Conservation (phyloP, 2,113 vertebrate genomes). For the Chascanopsetta lugubris region DNA sequence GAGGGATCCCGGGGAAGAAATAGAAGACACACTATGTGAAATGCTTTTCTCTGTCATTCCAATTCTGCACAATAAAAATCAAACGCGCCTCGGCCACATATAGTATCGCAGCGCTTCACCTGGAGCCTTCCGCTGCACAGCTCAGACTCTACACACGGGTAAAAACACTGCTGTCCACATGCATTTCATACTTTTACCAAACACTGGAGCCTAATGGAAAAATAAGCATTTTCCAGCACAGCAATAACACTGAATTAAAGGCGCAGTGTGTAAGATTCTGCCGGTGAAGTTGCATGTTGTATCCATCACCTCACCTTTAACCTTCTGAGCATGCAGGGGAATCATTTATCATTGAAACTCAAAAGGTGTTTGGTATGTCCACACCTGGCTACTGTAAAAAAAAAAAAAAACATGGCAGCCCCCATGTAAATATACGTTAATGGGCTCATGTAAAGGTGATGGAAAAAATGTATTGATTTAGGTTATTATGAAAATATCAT, state of each 20-base stretch:
- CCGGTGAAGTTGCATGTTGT: no score
- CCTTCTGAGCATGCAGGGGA: no score
- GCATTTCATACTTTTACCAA: conserved; percentile 38
- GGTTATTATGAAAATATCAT: no score
- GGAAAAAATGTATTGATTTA: no score
- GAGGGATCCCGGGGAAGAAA: conserved; percentile 75
- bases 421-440: no score
- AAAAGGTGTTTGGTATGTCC: no score
- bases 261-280: background rate
- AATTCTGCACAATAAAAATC: conserved; percentile 74
- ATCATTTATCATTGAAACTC: no score
- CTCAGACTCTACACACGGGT: conserved; percentile 43
- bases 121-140: conserved; percentile 51
- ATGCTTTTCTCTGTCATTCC: conserved; percentile 79
- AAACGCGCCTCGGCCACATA: conserved; percentile 60
- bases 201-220: conserved; percentile 33
- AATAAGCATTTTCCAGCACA: conserved; percentile 33
- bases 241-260: conserved; percentile 24
- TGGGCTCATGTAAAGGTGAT: no score
- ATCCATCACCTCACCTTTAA: no score
- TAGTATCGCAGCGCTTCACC: conserved; percentile 57
- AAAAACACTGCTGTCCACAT: conserved; percentile 34
- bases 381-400: no score
- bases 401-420: no score
- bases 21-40: conserved; percentile 76